Evolutionary conservation across 2,888 invertebrate genomes (phyloP).

Genomic region (Leucophora obtusa): DNA sequence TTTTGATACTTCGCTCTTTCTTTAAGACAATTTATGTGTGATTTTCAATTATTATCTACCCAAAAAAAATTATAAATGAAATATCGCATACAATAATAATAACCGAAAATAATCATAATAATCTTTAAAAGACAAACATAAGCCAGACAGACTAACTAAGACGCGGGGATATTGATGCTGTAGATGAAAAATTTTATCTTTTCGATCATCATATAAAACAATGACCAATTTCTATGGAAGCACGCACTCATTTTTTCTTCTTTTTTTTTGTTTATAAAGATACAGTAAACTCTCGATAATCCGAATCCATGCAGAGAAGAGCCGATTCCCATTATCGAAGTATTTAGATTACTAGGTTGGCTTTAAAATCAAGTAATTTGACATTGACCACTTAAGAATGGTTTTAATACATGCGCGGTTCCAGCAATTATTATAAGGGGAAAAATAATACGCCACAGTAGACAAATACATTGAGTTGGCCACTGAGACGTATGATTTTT

Average conservation of each 20-base stretch:
- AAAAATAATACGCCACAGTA: too few species aligned
- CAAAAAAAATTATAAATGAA: conserved; percentile 35
- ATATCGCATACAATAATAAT: conserved; percentile 39
- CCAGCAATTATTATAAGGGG: too few species aligned
- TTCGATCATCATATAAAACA: conserved; percentile 47
- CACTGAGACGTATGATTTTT: too few species aligned
- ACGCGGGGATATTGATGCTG: conserved; percentile 14
- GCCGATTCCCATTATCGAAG: too few species aligned
- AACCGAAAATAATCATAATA: conserved; percentile 45
- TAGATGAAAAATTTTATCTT: conserved; percentile 45
- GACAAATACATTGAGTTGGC: too few species aligned
- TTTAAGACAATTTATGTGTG: conserved; percentile 54
- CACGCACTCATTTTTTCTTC: conserved; percentile 48
- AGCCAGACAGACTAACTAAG: conserved; percentile 17
- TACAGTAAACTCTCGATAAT: too few species aligned
- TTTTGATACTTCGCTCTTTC: conserved; percentile 8
- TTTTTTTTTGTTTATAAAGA: conserved; percentile 21
- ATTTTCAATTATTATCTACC: conserved; percentile 56
- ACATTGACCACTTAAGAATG: too few species aligned
- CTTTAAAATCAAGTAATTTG: too few species aligned
- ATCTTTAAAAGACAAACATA: conserved; percentile 49
- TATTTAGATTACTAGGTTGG: too few species aligned
- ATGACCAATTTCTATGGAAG: conserved; percentile 48
- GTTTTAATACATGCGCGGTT: too few species aligned
- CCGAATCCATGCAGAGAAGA: too few species aligned